Conservation (phyloP, 2,113 vertebrate species). For the Accipiter cooperii region DNA sequence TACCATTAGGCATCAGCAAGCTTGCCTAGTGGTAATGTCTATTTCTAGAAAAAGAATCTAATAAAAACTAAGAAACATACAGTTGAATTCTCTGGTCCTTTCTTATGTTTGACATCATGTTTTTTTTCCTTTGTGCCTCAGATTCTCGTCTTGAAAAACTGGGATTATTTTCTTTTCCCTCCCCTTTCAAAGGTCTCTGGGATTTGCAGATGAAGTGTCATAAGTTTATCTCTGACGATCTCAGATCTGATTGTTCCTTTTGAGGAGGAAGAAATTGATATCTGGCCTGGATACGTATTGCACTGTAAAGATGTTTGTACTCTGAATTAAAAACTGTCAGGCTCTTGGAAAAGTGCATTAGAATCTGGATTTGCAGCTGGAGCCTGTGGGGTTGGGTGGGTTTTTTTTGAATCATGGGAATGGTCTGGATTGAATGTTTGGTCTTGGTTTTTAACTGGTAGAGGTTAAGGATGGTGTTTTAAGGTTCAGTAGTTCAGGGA, state of each 20-base stretch:
- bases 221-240: background rate
- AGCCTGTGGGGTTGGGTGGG: fast-evolving
- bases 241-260: background rate
- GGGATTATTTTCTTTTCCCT: background rate
- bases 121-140: background rate
- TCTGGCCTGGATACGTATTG: background rate
- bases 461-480: background rate
- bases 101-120: background rate
- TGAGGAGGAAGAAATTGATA: background rate
- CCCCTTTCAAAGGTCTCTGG: background rate
- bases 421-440: background rate
- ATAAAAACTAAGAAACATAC: background rate
- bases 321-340: background rate
- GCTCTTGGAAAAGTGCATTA: background rate
- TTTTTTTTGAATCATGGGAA: background rate
- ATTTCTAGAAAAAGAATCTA: background rate
- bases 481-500: background rate
- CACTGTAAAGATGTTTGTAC: background rate
- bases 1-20: background rate
- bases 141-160: background rate
- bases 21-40: background rate
- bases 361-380: background rate
- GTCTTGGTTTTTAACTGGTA: background rate
- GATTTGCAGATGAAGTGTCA: background rate
- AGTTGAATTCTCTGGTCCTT: background rate